phyloP scores from a whole-genome alignment of 2,888 invertebrate genomes.

The Leptinotarsa peninsularis region DNA sequence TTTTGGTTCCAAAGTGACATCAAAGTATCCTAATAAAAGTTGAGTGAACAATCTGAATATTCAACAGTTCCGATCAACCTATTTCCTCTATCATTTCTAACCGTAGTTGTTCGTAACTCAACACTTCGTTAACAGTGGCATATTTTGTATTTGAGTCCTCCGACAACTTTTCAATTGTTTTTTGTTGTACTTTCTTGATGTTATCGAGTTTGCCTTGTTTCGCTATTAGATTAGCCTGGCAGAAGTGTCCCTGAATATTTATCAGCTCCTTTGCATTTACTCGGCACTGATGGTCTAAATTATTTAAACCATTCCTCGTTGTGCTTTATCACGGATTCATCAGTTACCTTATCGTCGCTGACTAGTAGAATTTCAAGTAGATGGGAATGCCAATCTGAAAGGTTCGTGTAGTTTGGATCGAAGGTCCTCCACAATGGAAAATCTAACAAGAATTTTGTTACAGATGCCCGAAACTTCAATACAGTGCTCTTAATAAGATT shows the following conservation, averaged over 20 bases:
- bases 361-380: conserved; percentile 36
- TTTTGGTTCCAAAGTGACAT: background rate
- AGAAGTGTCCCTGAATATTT: conserved; percentile 45
- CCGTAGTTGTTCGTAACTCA: conserved; percentile 2
- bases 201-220: conserved; percentile 35
- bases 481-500: too few relatives aligned
- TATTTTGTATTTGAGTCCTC: background rate
- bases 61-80: background rate
- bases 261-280: conserved; percentile 42
- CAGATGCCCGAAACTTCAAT: too few relatives aligned
- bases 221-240: conserved; percentile 39
- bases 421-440: background rate
- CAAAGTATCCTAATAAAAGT: background rate
- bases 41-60: conserved; percentile 1
- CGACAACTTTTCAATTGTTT: conserved; percentile 33
- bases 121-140: background rate
- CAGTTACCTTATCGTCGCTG: conserved; percentile 36
- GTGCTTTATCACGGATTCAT: conserved; percentile 34
- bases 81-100: background rate
- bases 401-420: background rate
- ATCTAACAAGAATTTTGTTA: too few relatives aligned
- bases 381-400: background rate
- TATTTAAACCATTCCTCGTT: conserved; percentile 40
- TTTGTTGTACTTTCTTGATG: conserved; percentile 34
- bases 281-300: conserved; percentile 34